Percentiles rank a stretch among this genome's conserved stretches.
Evolutionary conservation across 1,140 invertebrate genomes (phyloP).

Genomic region (Eulimnadia texana): DNA sequence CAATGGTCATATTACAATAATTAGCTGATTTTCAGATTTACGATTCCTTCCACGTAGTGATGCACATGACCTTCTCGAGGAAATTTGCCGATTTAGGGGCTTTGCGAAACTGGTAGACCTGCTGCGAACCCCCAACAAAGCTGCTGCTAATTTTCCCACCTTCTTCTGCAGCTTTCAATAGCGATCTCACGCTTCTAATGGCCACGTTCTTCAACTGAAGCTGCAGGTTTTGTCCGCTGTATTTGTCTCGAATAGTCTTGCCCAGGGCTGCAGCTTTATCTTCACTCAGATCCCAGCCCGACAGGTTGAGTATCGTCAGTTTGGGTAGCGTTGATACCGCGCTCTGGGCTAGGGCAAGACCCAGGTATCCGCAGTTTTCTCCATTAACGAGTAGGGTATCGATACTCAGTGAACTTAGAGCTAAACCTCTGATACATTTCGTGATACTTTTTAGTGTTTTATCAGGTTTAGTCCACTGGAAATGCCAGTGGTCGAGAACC

Average conservation of each 20-base stretch:
- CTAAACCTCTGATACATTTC: constrained; percentile 2
- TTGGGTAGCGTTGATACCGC: constrained; percentile 8
- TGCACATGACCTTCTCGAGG: constrained; percentile 14
- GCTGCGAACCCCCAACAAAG: background rate
- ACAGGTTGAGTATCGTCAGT: constrained; percentile 1
- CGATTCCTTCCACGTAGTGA: constrained; percentile 1
- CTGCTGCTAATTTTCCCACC: background rate
- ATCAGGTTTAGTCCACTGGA: constrained; percentile 14
- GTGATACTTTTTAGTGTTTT: constrained; percentile 14
- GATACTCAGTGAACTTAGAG: constrained; percentile 8
- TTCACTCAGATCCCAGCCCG: constrained; percentile 4
- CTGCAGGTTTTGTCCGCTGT: constrained; percentile 1
- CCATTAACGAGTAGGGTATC: background rate
- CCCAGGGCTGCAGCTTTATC: constrained; percentile 9
- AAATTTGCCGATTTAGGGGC: constrained; percentile 4
- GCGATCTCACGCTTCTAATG: background rate
- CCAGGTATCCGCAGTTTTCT: background rate
- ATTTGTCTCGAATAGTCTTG: constrained; percentile 12
- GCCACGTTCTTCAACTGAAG: constrained; percentile 5
- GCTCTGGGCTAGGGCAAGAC: background rate
- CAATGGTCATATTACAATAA: too few relatives aligned
- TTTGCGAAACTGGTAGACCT: constrained; percentile 4
- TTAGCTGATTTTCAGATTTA: too few relatives aligned
- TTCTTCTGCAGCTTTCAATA: constrained; percentile 10
- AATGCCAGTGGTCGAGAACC: constrained; percentile 11